These are phyloP conservation scores for Dorcus parallelipipedus DNA, from an alignment of 2,888 invertebrate species.

Conservation along the genomic window DNA sequence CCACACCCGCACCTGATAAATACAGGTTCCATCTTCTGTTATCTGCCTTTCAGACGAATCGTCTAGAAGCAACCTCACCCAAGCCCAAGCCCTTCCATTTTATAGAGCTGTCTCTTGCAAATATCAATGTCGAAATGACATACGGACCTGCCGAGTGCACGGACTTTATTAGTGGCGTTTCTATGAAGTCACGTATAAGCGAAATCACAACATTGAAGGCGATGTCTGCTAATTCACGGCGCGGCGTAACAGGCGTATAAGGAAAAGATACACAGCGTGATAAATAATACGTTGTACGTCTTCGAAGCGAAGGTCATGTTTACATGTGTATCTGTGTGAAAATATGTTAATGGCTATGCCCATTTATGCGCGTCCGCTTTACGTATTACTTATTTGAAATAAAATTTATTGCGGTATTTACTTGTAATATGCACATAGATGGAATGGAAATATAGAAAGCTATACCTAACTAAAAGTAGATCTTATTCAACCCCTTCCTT, in stretches of 20 bases:
- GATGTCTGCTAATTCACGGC: neutral
- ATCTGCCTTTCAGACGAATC: neutral
- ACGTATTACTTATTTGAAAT: too few species aligned
- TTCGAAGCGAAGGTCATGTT: constrained; percentile 21
- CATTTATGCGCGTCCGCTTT: constrained; percentile 11
- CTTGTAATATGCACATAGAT: too few species aligned
- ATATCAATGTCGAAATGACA: neutral
- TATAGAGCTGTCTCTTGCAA: constrained; percentile 2
- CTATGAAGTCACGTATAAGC: constrained; percentile 7
- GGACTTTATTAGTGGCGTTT: neutral
- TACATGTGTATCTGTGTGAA: constrained; percentile 23
- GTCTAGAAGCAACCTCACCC: neutral
- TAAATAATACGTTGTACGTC: constrained; percentile 13
- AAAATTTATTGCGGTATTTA: too few species aligned
- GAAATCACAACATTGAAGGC: constrained; percentile 9
- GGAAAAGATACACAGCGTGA: constrained; percentile 13
- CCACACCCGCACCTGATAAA: neutral
- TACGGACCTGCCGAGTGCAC: neutral
- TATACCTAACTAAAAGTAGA: too few species aligned
- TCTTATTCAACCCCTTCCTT: too few species aligned
- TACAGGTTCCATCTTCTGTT: neutral
- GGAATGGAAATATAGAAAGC: too few species aligned
- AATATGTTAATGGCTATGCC: constrained; percentile 23
- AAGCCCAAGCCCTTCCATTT: constrained; percentile 2
- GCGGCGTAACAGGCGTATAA: neutral